Evolutionary conservation across 2,797 vertebrate genomes (phyloP).

Genomic region (Enteromius viviparus): DNA sequence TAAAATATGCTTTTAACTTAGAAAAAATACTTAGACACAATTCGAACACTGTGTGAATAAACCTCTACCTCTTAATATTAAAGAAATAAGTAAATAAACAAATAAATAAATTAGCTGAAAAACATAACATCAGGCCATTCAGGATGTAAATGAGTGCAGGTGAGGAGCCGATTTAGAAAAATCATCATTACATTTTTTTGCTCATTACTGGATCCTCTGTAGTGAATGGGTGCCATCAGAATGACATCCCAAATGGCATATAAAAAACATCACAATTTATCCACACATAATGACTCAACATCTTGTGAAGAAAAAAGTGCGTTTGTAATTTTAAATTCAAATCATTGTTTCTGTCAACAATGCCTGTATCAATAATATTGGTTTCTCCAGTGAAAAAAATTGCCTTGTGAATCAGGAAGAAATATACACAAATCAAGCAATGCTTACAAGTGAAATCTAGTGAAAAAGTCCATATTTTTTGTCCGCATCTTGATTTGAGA

Average conservation of each 20-base stretch:
- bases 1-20: too few species aligned
- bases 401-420: neutral
- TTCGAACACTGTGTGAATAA: too few species aligned
- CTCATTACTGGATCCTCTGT: neutral
- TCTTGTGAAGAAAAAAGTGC: neutral
- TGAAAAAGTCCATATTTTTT: neutral
- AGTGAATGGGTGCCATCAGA: neutral
- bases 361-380: neutral
- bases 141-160: neutral
- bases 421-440: neutral
- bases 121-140: too few species aligned
- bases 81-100: too few species aligned
- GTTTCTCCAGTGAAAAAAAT: neutral
- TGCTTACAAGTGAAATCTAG: neutral
- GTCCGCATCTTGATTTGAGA: neutral
- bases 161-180: neutral
- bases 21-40: too few species aligned
- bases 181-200: neutral
- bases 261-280: neutral
- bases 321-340: neutral
- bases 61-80: too few species aligned
- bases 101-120: too few species aligned
- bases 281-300: neutral
- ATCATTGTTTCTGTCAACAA: neutral
- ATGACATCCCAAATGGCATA: neutral